Percentiles rank a stretch among this genome's conserved stretches.
phyloP scores from a whole-genome alignment of 2,113 vertebrate species.

The Cyanistes caeruleus region DNA sequence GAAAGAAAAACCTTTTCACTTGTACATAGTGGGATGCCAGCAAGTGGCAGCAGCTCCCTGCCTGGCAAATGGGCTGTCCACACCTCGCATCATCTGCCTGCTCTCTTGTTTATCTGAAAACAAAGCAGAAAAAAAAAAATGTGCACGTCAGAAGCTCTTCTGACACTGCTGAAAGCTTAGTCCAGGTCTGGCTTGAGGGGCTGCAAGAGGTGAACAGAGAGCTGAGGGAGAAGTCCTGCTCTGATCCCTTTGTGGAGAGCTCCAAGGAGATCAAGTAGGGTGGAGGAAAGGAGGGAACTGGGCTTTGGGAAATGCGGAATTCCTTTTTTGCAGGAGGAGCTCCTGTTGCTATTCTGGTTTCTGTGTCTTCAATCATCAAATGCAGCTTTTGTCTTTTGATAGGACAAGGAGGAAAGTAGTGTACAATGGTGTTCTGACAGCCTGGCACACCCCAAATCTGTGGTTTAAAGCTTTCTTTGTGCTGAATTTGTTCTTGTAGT shows the following conservation, averaged over 20 bases:
- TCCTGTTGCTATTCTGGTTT: conserved; percentile 20
- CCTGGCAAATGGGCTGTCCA: background rate
- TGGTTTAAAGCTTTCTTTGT: conserved; percentile 58
- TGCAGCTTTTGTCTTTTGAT: conserved; percentile 51
- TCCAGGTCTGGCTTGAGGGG: background rate
- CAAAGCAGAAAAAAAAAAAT: background rate
- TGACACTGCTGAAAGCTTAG: background rate
- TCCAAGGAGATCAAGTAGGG: background rate
- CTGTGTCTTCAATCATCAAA: conserved; percentile 51
- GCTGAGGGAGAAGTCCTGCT: background rate
- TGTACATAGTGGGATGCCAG: conserved; percentile 9
- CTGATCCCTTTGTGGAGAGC: background rate
- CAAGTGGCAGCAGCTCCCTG: conserved; percentile 59
- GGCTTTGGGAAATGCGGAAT: background rate
- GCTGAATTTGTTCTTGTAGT: conserved; percentile 37
- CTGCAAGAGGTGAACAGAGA: background rate
- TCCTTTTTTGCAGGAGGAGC: background rate
- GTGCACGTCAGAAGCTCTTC: background rate
- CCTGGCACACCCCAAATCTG: conserved; percentile 1
- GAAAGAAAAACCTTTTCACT: background rate
- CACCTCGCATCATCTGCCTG: background rate
- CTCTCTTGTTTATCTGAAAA: background rate
- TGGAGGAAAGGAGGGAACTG: background rate
- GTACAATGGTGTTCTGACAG: conserved; percentile 41
- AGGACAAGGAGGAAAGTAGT: background rate